Evolutionary conservation across 2,888 invertebrate genomes (phyloP).

Genomic region (Sisyra nigra): DNA sequence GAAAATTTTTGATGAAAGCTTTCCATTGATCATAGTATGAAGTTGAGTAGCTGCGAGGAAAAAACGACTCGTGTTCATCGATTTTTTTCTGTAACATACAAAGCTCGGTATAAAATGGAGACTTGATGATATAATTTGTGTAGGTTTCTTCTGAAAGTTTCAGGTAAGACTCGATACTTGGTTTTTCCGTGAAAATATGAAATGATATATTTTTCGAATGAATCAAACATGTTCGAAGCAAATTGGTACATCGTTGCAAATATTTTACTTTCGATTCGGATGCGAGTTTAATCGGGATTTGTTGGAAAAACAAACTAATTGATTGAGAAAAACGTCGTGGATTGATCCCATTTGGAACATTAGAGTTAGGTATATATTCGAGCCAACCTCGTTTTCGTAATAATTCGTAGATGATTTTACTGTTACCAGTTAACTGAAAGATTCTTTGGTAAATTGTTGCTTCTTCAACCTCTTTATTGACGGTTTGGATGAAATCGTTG

Average conservation of each 20-base stretch:
- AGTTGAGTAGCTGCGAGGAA: conserved; percentile 62
- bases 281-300: no score
- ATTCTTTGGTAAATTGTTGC: conserved; percentile 48
- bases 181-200: conserved; percentile 23
- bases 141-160: conserved; percentile 24
- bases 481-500: conserved; percentile 43
- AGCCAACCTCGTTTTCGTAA: conserved; percentile 57
- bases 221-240: no score
- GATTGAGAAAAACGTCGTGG: no score
- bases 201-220: conserved; percentile 21
- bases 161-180: conserved; percentile 25
- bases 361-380: conserved; percentile 29
- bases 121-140: no score
- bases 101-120: no score
- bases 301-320: no score
- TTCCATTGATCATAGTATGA: conserved; percentile 64
- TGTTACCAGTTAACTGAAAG: conserved; percentile 47
- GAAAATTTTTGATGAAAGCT: conserved; percentile 77
- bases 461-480: conserved; percentile 45
- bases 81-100: no score
- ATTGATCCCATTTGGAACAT: no score
- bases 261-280: background rate
- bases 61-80: conserved; percentile 24
- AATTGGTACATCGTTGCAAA: background rate
- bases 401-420: conserved; percentile 51